phyloP scores from a whole-genome alignment of 2,888 invertebrate genomes.

The Dryocosmus kuriphilus region DNA sequence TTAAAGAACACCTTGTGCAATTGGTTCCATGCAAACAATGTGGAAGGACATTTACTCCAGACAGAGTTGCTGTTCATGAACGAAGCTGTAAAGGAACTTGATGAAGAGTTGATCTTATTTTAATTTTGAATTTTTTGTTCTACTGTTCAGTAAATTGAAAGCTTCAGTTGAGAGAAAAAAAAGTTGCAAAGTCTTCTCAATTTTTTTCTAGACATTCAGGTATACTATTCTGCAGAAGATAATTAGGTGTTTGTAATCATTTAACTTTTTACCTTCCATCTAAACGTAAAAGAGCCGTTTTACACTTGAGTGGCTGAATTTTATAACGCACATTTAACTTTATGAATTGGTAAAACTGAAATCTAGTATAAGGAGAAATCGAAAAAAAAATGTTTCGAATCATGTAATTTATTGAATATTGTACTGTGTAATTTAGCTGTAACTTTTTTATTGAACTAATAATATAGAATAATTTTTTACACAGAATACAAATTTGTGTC shows the following conservation, averaged over 20 bases:
- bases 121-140: not conserved
- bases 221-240: no score
- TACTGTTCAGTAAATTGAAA: no score
- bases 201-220: no score
- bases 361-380: not conserved
- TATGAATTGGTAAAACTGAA: not conserved
- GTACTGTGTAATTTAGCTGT: not conserved
- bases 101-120: slow-evolving; percentile 40
- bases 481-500: not conserved
- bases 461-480: slow-evolving; percentile 4
- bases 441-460: not conserved
- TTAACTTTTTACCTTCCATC: no score
- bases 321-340: not conserved
- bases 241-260: no score
- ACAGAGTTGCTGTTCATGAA: slow-evolving; percentile 82
- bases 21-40: slow-evolving; percentile 83
- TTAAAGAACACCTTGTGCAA: slow-evolving; percentile 76
- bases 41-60: slow-evolving; percentile 84
- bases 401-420: not conserved
- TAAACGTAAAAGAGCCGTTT: no score
- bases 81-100: slow-evolving; percentile 75
- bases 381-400: not conserved
- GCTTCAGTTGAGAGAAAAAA: no score
- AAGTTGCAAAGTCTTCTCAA: no score
- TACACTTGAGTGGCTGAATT: no score